A percentile compares a stretch with the other conserved stretches of the same genome.
These are phyloP conservation scores for Hydriomena furcata DNA, from an alignment of 2,888 invertebrate species.

Conservation along the genomic window DNA sequence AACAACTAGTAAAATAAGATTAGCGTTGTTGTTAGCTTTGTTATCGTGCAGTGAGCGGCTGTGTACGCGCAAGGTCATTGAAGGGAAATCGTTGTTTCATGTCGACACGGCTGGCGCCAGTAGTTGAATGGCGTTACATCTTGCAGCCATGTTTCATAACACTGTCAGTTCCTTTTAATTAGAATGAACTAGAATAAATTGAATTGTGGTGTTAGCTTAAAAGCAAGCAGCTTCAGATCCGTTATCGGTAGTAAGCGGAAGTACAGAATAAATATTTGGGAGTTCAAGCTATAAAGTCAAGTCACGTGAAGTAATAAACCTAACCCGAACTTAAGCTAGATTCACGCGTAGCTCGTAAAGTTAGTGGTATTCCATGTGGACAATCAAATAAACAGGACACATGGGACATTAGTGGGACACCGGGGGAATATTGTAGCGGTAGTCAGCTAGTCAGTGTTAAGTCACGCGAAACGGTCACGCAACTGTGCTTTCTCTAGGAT, in stretches of 20 bases:
- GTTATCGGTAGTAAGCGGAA: conserved; percentile 21
- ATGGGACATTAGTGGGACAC: conserved; percentile 63
- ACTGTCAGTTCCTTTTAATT: conserved; percentile 55
- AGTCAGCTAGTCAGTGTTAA: conserved; percentile 48
- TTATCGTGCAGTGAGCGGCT: conserved; percentile 57
- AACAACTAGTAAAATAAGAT: conserved; percentile 47
- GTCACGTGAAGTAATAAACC: conserved; percentile 10
- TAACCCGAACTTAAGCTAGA: conserved; percentile 18
- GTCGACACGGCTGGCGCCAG: conserved; percentile 61
- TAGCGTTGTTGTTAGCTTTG: conserved; percentile 44
- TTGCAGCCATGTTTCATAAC: conserved; percentile 66
- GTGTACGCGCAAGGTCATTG: conserved; percentile 73
- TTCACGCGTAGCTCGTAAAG: conserved; percentile 40
- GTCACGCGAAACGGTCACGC: conserved; percentile 73
- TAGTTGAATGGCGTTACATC: conserved; percentile 60
- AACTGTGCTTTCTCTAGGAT: conserved; percentile 63
- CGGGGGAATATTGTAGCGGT: conserved; percentile 50
- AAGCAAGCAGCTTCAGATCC: conserved; percentile 6
- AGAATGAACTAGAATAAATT: conserved; percentile 20
- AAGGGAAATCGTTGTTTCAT: conserved; percentile 75
- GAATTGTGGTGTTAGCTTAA: conserved; percentile 3
- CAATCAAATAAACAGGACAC: conserved; percentile 52
- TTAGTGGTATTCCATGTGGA: conserved; percentile 41
- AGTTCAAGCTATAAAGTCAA: conserved; percentile 14
- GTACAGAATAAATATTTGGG: conserved; percentile 15